Conservation (phyloP, 2,888 invertebrate species). For the Muscina levida region DNA sequence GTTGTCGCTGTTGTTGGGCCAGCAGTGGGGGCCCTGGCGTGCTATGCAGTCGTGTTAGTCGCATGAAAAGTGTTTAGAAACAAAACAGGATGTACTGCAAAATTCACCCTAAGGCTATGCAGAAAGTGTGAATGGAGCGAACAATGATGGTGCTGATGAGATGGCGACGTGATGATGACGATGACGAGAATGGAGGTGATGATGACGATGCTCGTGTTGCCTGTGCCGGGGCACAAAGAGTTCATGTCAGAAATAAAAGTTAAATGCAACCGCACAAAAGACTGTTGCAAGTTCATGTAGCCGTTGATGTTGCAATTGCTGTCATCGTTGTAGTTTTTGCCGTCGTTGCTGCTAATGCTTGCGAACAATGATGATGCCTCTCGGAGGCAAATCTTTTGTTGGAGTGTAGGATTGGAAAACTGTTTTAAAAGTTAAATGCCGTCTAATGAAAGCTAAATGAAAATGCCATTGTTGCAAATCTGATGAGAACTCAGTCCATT, state of each 20-base stretch:
- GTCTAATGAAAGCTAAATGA: constrained; percentile 63
- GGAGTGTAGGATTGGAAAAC: constrained; percentile 48
- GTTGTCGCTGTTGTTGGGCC: neutral
- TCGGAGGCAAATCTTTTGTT: constrained; percentile 49
- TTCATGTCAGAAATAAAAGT: constrained; percentile 60
- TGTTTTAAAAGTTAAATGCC: constrained; percentile 62
- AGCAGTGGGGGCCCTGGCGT: neutral
- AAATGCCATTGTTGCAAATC: constrained; percentile 45
- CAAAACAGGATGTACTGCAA: constrained; percentile 63
- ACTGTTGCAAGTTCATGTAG: constrained; percentile 40
- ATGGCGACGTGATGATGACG: constrained; percentile 49
- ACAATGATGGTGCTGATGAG: constrained; percentile 62
- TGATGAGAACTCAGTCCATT: constrained; percentile 7
- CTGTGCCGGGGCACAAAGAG: constrained; percentile 39
- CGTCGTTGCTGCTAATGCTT: constrained; percentile 53
- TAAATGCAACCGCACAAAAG: constrained; percentile 59
- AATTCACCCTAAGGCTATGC: constrained; percentile 61
- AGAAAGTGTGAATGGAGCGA: constrained; percentile 63
- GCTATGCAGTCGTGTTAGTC: constrained; percentile 21
- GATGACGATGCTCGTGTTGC: constrained; percentile 6
- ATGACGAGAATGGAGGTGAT: neutral
- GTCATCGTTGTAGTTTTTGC: constrained; percentile 24
- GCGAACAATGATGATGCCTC: constrained; percentile 50
- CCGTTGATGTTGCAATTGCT: constrained; percentile 15
- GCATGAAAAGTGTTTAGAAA: constrained; percentile 54